Percentiles rank a stretch among this genome's conserved stretches.
Evolutionary conservation across 2,113 vertebrate species (phyloP).

Genomic region (Calidris pygmaea): DNA sequence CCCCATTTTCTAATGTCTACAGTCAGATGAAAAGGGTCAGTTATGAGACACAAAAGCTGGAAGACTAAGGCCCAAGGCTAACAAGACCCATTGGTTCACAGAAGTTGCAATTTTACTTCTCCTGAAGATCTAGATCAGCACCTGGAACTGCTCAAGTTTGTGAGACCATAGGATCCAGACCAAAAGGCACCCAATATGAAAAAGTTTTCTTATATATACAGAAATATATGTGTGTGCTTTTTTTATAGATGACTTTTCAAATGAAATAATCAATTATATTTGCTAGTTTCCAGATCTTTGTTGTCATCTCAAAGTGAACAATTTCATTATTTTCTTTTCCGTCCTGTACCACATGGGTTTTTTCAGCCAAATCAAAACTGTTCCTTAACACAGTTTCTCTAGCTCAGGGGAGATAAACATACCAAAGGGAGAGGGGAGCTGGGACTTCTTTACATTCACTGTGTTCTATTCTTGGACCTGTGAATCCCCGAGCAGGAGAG

Average conservation of each 20-base stretch:
- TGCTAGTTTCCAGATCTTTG: background rate
- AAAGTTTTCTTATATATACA: background rate
- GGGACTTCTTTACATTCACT: background rate
- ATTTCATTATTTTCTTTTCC: background rate
- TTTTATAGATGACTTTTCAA: background rate
- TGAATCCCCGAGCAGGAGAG: background rate
- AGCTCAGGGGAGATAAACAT: background rate
- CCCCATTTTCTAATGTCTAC: background rate
- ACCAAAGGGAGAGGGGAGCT: background rate
- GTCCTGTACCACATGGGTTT: background rate
- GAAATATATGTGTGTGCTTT: background rate
- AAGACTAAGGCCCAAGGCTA: background rate
- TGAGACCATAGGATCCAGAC: background rate
- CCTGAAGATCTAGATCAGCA: accelerated
- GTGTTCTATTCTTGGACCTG: background rate
- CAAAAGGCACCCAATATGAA: background rate
- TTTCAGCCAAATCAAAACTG: background rate
- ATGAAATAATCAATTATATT: background rate
- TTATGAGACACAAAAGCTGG: background rate
- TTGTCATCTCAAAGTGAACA: background rate
- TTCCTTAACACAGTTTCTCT: background rate
- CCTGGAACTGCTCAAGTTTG: background rate
- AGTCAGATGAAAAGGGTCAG: background rate
- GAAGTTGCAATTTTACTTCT: background rate
- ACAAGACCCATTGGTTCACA: background rate